Evolutionary conservation across 2,797 vertebrate genomes (phyloP).

Genomic region (Falco naumanni): DNA sequence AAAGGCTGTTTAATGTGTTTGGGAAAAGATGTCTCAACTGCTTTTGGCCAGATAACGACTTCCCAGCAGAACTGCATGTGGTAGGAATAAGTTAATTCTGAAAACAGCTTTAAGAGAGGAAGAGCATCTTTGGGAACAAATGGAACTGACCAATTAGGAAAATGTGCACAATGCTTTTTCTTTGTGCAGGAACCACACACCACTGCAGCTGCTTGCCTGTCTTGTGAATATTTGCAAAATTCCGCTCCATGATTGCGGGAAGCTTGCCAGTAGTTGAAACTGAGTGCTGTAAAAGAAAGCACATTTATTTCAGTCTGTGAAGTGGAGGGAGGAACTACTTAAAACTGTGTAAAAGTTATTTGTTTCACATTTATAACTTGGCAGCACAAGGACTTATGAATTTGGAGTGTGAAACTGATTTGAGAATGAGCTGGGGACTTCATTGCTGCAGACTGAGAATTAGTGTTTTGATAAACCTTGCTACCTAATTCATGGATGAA

Average conservation of each 20-base stretch:
- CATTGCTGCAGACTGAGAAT: not conserved
- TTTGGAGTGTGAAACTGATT: not conserved
- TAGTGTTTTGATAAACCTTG: not conserved
- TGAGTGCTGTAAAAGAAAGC: slow-evolving; percentile 4
- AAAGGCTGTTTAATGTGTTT: not conserved
- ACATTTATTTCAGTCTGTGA: not conserved
- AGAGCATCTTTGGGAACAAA: not conserved
- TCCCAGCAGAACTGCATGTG: not conserved
- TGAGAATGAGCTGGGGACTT: not conserved
- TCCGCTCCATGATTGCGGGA: not conserved
- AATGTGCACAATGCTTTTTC: not conserved
- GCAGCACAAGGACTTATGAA: not conserved
- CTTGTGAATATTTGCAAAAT: slow-evolving; percentile 6
- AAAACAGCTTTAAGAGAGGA: not conserved
- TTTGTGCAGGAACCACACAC: not conserved
- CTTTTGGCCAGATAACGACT: not conserved
- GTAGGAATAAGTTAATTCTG: not conserved
- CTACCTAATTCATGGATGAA: not conserved
- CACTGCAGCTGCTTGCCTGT: not conserved
- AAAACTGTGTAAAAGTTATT: not conserved
- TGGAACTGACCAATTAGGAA: not conserved
- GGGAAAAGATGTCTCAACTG: not conserved
- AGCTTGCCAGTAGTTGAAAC: not conserved
- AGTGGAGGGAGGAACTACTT: slow-evolving; percentile 2
- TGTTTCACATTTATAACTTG: slow-evolving; percentile 12